Evolutionary conservation across 2,888 invertebrate genomes (phyloP), one percentile per base, ranked within the genome.

Genomic region (Papilio elwesi): DNA sequence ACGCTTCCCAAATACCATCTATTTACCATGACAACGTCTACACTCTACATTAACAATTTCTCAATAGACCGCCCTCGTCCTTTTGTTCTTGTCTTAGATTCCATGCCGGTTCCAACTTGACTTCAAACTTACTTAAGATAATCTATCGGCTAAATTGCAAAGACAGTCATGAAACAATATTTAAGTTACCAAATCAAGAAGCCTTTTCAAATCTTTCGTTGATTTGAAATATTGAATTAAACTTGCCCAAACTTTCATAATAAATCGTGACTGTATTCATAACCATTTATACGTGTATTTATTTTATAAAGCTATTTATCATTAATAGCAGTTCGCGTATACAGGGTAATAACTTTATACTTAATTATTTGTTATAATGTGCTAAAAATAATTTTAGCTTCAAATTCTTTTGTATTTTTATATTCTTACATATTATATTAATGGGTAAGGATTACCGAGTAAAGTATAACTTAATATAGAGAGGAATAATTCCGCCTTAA

Each of bases 111-210:
- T 66, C n/a, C 43, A 52, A 69, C 36, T 73, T 65, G 43, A 48
- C 48, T 73, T 43, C 48, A 16, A 73, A 70, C 73, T 70, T 70
- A 52, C 53, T 70, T 70, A 59, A 73, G 73, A 73, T 73, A 66
- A 73, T 73, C 73, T 66, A 52, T 59, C 38, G 62, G 59, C 53
- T 66, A 51, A 69, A 55, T 69, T 69, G 36, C 7, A 62, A 52
- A 69, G 68, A 64, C 65, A 26, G 64, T 68, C 48, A 57, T 69
- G 36, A 59, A 73, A 63, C 16, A 43, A 48, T 52, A 66, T 70
- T 57, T 36, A 62, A 71, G 67, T 67, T 68, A 73, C 15, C 51
- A 43, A 70, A 66, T 70, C 69, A 70, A 68, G 43, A 68, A 26
- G 55, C 49, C 64, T 16, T 55, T 64, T 55, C 26, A n/a, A 52